Evolutionary conservation across 2,113 vertebrate species (phyloP).

Genomic region (Cisticola juncidis): DNA sequence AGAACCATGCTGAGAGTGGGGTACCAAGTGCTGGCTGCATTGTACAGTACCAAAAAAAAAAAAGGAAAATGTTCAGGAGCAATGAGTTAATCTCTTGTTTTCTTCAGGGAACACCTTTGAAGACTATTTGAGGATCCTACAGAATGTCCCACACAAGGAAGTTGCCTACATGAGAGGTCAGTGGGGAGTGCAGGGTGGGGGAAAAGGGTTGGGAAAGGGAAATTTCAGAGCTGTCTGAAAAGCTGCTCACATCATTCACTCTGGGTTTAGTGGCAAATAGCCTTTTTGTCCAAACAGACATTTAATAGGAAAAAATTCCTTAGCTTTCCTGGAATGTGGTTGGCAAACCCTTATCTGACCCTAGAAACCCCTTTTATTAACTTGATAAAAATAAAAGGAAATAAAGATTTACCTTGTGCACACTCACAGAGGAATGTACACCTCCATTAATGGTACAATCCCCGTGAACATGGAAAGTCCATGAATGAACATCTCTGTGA

Average conservation of each 20-base stretch:
- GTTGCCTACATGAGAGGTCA: conserved; percentile 75
- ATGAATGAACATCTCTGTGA: neutral
- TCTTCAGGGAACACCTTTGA: conserved; percentile 62
- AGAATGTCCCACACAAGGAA: neutral
- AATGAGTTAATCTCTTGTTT: conserved; percentile 11
- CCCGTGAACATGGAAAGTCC: too few relatives aligned
- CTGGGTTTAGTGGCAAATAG: neutral
- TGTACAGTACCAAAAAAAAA: neutral
- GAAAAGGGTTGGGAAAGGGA: neutral
- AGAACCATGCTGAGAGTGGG: neutral
- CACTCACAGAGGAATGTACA: fast-evolving
- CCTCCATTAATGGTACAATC: neutral
- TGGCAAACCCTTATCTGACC: neutral
- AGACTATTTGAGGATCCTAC: conserved; percentile 41
- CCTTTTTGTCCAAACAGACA: neutral
- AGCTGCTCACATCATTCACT: neutral
- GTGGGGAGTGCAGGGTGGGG: neutral
- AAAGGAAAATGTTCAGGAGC: neutral
- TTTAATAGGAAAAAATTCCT: neutral
- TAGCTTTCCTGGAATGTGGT: neutral
- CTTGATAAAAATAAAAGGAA: neutral
- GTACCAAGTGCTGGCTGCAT: neutral
- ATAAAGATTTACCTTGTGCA: neutral
- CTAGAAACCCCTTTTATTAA: too few relatives aligned
- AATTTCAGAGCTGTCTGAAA: neutral